Evolutionary conservation across 1,140 invertebrate species (phyloP), one percentile per base, ranked within the genome.

Genomic region (Zaprionus gabonicus): DNA sequence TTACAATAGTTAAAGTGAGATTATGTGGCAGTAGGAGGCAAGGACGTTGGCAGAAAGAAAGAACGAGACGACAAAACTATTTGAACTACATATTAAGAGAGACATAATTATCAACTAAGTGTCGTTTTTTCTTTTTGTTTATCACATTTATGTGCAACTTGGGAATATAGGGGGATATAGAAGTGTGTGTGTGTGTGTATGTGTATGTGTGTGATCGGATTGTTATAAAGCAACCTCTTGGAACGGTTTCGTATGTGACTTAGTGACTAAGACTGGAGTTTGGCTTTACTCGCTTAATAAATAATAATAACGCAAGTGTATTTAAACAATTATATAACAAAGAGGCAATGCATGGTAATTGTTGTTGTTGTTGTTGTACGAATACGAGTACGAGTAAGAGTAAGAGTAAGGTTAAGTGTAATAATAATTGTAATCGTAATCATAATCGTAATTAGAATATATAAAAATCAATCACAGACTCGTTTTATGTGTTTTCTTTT

Each of bases 401-500:
- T 46, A 46, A 41, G 38, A 9, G 6, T 44, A 44, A 44, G 46
- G 46, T 51, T 46, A 46, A 46, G 41, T 17, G 46, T 51, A 51
- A 51, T 51, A 51, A 44, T 66, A 44, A 56, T 41, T 53, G 51
- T 69, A 53, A 60, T 70, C 57, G 46, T 80, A 70, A 77, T 72
- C 69, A 84, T 83, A 83, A 80, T 64, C 71, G 75, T 76, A 67
- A 81, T 64, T 20, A 20, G 25, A 46, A 67, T 67, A 55, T 82
- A 78, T 82, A 80, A 81, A 87, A 87, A 84, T 78, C 78, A 87
- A 88, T 87, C 84, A 87, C 84, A 87, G 84, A 83, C 81, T 88
- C 78, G 78, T 71, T 80, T 78, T 66, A 71, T 71, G 64, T 65
- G 65, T 27, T 67, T 60, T 56, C 12, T 60, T 65, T 27, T 36